phyloP scores from a whole-genome alignment of 2,797 vertebrate species.

The Toxotes lorentzi region DNA sequence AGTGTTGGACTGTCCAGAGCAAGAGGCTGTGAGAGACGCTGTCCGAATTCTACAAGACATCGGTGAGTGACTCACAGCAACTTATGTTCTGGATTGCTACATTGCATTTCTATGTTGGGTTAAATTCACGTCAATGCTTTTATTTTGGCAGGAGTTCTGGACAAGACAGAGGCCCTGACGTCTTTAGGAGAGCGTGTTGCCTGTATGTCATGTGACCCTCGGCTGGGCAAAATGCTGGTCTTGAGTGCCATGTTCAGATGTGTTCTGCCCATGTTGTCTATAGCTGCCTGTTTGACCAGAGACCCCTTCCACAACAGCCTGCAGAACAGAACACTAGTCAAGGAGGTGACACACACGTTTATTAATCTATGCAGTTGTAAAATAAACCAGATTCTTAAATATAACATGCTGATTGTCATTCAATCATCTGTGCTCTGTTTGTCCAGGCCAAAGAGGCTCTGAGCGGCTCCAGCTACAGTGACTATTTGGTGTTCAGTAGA shows the following conservation, averaged over 20 bases:
- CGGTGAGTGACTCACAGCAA: conserved; percentile 73
- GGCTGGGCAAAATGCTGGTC: conserved; percentile 94
- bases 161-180: conserved; percentile 90
- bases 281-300: conserved; percentile 93
- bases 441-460: conserved; percentile 89
- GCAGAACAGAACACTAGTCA: conserved; percentile 90
- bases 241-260: conserved; percentile 93
- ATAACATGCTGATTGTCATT: neutral
- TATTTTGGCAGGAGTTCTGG: conserved; percentile 89
- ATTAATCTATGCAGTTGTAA: neutral
- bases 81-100: neutral
- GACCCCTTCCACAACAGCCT: conserved; percentile 96
- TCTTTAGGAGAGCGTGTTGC: conserved; percentile 91
- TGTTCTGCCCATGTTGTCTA: conserved; percentile 90
- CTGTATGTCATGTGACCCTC: conserved; percentile 94
- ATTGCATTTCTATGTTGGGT: neutral
- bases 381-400: neutral
- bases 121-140: neutral
- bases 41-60: conserved; percentile 93
- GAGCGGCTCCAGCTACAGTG: conserved; percentile 89
- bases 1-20: conserved; percentile 93
- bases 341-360: conserved; percentile 83
- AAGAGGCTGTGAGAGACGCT: conserved; percentile 88
- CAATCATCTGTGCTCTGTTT: neutral
- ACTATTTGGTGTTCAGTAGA: conserved; percentile 91